These are phyloP conservation scores for Rotaria magnacalcarata DNA, from an alignment of 2,888 invertebrate genomes.

Conservation along the genomic window DNA sequence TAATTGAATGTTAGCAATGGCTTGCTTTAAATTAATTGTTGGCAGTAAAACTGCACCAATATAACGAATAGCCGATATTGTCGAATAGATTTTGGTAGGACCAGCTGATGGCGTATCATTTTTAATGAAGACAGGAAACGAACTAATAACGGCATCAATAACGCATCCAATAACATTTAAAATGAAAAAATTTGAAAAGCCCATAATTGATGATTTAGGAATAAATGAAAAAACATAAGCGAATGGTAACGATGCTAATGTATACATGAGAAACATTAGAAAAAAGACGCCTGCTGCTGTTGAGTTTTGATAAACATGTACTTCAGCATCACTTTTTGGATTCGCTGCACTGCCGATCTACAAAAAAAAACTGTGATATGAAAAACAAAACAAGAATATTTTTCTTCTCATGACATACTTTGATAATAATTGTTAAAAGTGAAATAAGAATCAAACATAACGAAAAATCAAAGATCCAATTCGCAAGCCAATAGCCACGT, in stretches of 20 bases:
- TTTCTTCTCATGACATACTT: not conserved
- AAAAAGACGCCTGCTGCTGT: not conserved
- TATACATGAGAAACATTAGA: not conserved
- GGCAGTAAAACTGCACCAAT: slow-evolving; percentile 40
- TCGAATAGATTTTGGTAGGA: not conserved
- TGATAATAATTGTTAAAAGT: not conserved
- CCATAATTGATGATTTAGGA: not conserved
- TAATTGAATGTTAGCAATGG: slow-evolving; percentile 39
- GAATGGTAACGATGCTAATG: slow-evolving; percentile 14
- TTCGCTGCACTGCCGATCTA: not conserved
- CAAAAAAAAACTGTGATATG: not conserved
- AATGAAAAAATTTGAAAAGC: slow-evolving; percentile 22
- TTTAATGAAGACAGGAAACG: not conserved
- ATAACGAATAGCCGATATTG: not conserved
- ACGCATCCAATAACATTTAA: not conserved
- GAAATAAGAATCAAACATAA: slow-evolving; percentile 23
- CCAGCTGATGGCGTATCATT: not conserved
- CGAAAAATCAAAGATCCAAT: slow-evolving; percentile 41
- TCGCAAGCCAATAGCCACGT: slow-evolving; percentile 39
- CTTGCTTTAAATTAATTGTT: slow-evolving; percentile 41
- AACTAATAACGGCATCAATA: not conserved
- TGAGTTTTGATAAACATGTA: not conserved
- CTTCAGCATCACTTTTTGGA: slow-evolving; percentile 25
- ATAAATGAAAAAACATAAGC: not conserved
- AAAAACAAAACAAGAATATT: not conserved